Evolutionary conservation across 2,888 invertebrate genomes (phyloP), one percentile per base, ranked within the genome.

Genomic region (Volucella bombylans): DNA sequence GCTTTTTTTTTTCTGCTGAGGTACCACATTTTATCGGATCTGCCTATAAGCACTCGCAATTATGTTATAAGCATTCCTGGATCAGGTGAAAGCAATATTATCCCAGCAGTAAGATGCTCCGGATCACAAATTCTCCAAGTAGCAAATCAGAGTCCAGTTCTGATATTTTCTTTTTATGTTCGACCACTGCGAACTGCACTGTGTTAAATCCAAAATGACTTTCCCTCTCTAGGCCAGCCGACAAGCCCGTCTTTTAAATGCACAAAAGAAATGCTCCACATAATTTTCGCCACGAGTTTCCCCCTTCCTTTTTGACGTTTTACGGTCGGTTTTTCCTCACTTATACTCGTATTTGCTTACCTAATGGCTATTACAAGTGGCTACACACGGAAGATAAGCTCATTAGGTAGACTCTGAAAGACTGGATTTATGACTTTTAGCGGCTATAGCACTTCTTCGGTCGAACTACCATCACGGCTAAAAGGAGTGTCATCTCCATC

Each of bases 311-410:
- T 65, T 8, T 18, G 45, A 38, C 55, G 18, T 72, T 43, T 49
- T 52, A 52, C n/a, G 14, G 6, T 23, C n/a, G 31, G 43, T 31
- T 15, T 50, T 64, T 68, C n/a, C 49, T 54, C 15, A 39, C 68
- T 62, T 47, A n/a, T 49, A 39, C 68, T 62, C 49, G n/a, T 49
- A 50, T 79, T 79, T 67, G 61, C 79, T 79, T 79, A 71, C 61
- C 74, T 79, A 83, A 83, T 65, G 49, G 45, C 74, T 71, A 71
- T 59, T 74, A 45, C 61, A 54, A 67, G 61, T 64, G 1, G 73
- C 52, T 79, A 79, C 50, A 83, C 23, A 18, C 83, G 83, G 79
- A 83, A 83, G 83, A 79, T 79, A 79, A 61, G 69, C 83, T 79
- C 83, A 79, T 83, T 83, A 83, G 74, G 18, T 43, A 49, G 31